phyloP scores from a whole-genome alignment of 2,797 vertebrate species.

The Brachymystax lenok region DNA sequence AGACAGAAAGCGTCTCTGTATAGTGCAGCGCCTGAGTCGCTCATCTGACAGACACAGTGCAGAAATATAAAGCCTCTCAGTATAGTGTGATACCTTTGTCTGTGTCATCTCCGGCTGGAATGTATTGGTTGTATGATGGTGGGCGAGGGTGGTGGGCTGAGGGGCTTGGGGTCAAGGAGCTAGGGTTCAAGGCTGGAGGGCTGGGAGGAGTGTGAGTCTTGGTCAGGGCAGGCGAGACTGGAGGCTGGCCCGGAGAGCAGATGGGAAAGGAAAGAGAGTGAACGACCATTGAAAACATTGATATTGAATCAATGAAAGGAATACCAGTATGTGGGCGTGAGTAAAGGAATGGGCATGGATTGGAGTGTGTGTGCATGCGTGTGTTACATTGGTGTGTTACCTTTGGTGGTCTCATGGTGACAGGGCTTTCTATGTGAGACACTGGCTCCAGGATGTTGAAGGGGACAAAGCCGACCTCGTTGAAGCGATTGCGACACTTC shows the following conservation, averaged over 20 bases:
- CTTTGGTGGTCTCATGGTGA: conserved; percentile 46
- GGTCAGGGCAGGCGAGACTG: conserved; percentile 47
- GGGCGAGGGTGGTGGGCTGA: conserved; percentile 30
- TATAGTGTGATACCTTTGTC: conserved; percentile 68
- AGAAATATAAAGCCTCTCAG: background rate
- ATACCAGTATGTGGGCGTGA: conserved; percentile 3
- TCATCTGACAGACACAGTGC: background rate
- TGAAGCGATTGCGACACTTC: conserved; percentile 84
- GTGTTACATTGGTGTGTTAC: conserved; percentile 47
- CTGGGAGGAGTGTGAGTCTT: conserved; percentile 49
- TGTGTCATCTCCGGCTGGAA: conserved; percentile 56
- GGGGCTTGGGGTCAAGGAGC: conserved; percentile 49
- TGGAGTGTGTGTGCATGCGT: conserved; percentile 10
- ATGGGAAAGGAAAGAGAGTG: conserved; percentile 16
- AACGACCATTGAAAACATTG: background rate
- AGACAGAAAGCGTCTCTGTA: background rate
- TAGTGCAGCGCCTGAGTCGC: background rate
- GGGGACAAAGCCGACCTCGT: conserved; percentile 86
- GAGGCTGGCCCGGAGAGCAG: conserved; percentile 50
- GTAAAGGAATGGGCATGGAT: background rate
- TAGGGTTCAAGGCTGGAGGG: conserved; percentile 29
- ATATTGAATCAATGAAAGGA: background rate
- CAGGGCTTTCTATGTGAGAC: conserved; percentile 61
- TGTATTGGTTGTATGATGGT: conserved; percentile 10
- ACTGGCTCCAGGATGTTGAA: conserved; percentile 86